Conservation (phyloP, 2,113 vertebrate genomes). For the Aplodontia rufa region DNA sequence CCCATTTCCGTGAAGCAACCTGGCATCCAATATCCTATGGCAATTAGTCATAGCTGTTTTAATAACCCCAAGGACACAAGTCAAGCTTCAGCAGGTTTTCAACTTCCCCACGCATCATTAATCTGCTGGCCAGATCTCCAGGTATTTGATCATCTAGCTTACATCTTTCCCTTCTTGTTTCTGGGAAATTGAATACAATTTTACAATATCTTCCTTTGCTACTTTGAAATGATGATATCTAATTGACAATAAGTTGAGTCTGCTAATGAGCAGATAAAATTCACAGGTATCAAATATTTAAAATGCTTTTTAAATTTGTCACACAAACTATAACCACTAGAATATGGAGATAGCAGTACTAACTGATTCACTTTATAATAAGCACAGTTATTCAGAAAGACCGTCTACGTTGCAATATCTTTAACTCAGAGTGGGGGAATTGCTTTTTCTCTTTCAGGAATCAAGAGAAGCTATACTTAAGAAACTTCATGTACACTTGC, state of each 20-base stretch:
- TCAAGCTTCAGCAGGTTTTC: conserved; percentile 66
- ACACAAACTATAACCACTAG: neutral
- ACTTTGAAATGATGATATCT: neutral
- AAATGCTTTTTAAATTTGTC: neutral
- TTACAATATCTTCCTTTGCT: neutral
- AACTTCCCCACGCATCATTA: neutral
- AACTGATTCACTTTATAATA: neutral
- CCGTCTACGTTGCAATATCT: neutral
- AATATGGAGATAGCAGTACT: neutral
- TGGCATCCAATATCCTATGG: neutral
- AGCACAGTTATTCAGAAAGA: neutral
- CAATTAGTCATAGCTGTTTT: conserved; percentile 63
- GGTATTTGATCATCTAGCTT: neutral
- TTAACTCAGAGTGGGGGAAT: neutral
- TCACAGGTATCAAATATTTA: neutral
- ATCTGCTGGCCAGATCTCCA: neutral
- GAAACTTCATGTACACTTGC: neutral
- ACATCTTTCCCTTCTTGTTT: neutral
- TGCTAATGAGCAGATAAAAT: neutral
- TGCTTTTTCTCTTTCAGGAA: neutral
- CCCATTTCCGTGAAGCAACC: conserved; percentile 12
- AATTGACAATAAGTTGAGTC: neutral
- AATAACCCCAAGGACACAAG: neutral
- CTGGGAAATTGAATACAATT: conserved; percentile 40
- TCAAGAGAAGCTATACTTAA: neutral